Conservation (phyloP, 1,140 invertebrate genomes). For the Papilio aristodemus region DNA sequence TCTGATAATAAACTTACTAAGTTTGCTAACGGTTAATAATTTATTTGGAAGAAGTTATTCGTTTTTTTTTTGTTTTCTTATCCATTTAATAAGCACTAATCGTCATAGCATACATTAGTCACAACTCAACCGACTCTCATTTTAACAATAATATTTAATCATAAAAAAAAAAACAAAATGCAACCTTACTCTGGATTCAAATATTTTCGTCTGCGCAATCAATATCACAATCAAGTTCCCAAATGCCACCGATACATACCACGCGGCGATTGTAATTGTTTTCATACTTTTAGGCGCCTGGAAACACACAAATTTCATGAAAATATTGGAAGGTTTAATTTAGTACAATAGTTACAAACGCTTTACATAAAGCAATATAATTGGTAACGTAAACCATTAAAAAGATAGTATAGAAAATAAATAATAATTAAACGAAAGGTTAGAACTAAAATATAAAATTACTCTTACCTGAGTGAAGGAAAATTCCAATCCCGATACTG, state of each 20-base stretch:
- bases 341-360: too few species aligned
- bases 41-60: too few species aligned
- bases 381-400: too few species aligned
- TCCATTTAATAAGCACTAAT: too few species aligned
- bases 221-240: constrained; percentile 96
- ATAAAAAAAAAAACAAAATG: constrained; percentile 22
- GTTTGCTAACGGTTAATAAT: too few species aligned
- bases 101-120: too few species aligned
- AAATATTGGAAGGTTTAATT: neutral
- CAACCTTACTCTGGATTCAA: constrained; percentile 83
- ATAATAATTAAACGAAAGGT: too few species aligned
- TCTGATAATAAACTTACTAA: too few species aligned
- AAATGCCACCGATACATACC: constrained; percentile 94
- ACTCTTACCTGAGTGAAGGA: constrained; percentile 88
- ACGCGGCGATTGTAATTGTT: constrained; percentile 93
- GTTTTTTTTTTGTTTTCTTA: too few species aligned
- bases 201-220: constrained; percentile 84
- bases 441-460: neutral
- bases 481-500: constrained; percentile 94
- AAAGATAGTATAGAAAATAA: too few species aligned
- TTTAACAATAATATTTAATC: neutral
- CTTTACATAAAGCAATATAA: too few species aligned
- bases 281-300: constrained; percentile 92
- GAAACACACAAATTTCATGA: constrained; percentile 34
- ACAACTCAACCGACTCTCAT: too few species aligned